phyloP scores from a whole-genome alignment of 2,113 vertebrate genomes.

The Ia io region DNA sequence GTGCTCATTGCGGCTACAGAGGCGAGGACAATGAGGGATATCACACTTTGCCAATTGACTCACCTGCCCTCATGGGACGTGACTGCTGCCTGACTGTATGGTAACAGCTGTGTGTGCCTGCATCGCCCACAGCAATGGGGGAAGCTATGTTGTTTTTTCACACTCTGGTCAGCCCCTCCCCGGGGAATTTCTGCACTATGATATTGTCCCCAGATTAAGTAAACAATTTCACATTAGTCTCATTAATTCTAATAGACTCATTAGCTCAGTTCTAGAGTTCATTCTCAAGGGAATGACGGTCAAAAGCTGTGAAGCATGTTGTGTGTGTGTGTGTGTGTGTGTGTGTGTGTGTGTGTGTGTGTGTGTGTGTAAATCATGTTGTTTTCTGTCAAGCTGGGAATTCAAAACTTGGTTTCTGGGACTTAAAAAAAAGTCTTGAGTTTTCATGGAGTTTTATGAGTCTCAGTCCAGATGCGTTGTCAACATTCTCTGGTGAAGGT shows the following conservation, averaged over 20 bases:
- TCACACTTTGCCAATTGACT: neutral
- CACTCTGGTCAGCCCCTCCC: neutral
- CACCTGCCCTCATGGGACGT: neutral
- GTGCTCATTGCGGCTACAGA: neutral
- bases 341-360: neutral
- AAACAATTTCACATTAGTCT: slow-evolving; percentile 80
- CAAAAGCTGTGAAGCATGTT: slow-evolving; percentile 66
- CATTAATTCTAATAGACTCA: slow-evolving; percentile 84
- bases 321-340: slow-evolving; percentile 7
- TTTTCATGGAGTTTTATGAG: neutral
- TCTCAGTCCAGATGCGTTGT: neutral
- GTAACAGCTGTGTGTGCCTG: neutral
- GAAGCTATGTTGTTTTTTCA: neutral
- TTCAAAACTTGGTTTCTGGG: neutral
- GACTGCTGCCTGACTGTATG: neutral
- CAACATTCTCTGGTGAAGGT: neutral
- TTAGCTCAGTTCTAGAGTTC: slow-evolving; percentile 75
- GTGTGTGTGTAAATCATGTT: slow-evolving; percentile 54
- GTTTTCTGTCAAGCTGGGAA: slow-evolving; percentile 23
- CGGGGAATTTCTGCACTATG: slow-evolving; percentile 62
- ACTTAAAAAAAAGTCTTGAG: neutral
- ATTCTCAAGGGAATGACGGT: slow-evolving; percentile 68
- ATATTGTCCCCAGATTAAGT: slow-evolving; percentile 79
- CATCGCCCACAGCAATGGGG: too few relatives aligned
- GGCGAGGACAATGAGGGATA: neutral